phyloP scores from a whole-genome alignment of 2,113 vertebrate genomes.

The Copsychus sechellarum region DNA sequence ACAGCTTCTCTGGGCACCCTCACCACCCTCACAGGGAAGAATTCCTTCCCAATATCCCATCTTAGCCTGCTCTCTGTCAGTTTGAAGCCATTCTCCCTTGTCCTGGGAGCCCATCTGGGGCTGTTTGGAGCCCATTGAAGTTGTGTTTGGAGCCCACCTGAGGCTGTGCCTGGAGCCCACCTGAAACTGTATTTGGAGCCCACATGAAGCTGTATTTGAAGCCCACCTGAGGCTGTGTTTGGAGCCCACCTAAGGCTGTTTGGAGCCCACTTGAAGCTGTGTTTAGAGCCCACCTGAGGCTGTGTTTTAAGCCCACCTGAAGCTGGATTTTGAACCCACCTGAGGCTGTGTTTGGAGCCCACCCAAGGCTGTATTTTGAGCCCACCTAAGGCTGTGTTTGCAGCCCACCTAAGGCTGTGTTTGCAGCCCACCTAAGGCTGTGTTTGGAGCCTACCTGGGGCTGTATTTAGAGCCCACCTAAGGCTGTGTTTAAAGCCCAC shows the following conservation, averaged over 20 bases:
- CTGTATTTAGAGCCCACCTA: background rate
- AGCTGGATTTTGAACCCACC: too few species aligned
- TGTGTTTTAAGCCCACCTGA: background rate
- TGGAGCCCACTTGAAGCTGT: fast-evolving
- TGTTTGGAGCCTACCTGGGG: background rate
- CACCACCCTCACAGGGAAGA: background rate
- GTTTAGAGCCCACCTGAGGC: background rate
- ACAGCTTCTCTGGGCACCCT: background rate
- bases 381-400: fast-evolving
- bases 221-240: background rate
- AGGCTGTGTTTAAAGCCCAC: background rate
- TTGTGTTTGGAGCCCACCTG: too few species aligned
- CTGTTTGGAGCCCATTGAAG: background rate
- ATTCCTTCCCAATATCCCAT: background rate
- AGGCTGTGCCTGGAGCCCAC: background rate
- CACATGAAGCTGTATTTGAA: background rate
- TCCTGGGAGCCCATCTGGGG: background rate
- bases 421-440: fast-evolving
- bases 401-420: background rate
- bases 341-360: background rate
- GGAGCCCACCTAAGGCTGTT: background rate
- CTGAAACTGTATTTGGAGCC: background rate
- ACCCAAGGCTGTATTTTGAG: background rate
- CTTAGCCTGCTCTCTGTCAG: background rate
- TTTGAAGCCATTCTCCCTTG: background rate